Evolutionary conservation across 2,888 invertebrate species (phyloP).

Genomic region (Halictus quadricinctus): DNA sequence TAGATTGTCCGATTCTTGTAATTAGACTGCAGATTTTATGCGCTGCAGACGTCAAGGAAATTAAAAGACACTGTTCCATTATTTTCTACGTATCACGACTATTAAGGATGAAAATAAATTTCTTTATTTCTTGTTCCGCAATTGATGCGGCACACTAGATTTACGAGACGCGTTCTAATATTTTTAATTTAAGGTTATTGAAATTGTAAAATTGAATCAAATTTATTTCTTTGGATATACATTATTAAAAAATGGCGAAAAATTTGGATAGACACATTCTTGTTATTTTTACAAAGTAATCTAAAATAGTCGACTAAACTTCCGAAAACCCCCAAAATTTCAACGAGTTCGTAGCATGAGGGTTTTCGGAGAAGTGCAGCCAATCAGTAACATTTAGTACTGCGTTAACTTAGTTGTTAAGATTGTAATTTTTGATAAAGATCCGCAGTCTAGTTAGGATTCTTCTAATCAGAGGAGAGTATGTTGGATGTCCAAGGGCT

Average conservation of each 20-base stretch:
- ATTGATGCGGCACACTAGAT: not conserved
- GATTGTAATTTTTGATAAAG: too few relatives aligned
- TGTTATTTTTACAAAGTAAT: not conserved
- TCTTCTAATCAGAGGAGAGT: not conserved
- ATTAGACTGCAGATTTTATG: not conserved
- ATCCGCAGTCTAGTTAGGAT: too few relatives aligned
- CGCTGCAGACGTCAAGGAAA: not conserved
- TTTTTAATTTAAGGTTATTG: not conserved
- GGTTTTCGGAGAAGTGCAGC: too few relatives aligned
- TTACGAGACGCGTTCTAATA: not conserved
- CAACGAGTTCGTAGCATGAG: too few relatives aligned
- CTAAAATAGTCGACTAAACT: not conserved
- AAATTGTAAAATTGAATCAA: not conserved
- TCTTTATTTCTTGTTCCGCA: not conserved
- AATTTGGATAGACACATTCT: not conserved
- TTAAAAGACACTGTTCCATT: not conserved
- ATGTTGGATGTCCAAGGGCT: not conserved
- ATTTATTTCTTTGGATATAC: too few relatives aligned
- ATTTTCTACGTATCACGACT: not conserved
- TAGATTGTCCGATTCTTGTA: not conserved
- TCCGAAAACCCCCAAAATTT: not conserved
- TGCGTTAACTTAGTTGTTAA: too few relatives aligned
- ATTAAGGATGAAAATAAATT: not conserved
- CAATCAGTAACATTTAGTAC: too few relatives aligned
- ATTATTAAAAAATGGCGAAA: not conserved